A percentile compares a stretch with the other conserved stretches of the same genome.
Conservation (phyloP, 2,113 vertebrate species). For the Dasyprocta punctata region DNA sequence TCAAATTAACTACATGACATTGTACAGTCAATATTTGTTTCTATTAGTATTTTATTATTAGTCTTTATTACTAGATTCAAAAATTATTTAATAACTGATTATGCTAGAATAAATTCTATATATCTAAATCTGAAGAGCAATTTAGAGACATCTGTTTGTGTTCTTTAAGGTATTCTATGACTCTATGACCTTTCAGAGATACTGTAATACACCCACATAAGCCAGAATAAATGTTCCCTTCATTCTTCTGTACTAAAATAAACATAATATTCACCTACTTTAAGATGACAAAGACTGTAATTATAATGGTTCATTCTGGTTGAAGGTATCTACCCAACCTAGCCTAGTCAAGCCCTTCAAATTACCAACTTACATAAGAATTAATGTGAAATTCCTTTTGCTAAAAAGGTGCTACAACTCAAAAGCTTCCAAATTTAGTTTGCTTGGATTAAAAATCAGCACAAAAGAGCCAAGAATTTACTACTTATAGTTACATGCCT, state of each 20-base stretch:
- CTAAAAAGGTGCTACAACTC: neutral
- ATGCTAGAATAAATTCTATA: constrained; percentile 14
- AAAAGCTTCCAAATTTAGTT: constrained; percentile 22
- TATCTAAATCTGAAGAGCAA: constrained; percentile 17
- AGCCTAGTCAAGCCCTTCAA: neutral
- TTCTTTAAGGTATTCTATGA: constrained; percentile 1
- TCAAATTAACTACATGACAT: neutral
- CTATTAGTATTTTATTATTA: constrained; percentile 15
- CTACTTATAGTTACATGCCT: neutral
- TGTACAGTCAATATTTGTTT: neutral
- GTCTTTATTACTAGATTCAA: neutral
- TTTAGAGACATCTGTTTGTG: neutral
- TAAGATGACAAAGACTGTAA: constrained; percentile 13
- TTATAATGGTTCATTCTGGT: neutral
- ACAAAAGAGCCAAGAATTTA: neutral
- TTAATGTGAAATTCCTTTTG: neutral
- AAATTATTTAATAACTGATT: neutral
- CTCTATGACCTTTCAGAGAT: neutral
- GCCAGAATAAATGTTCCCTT: neutral
- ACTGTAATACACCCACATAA: neutral
- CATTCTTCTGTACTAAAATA: neutral
- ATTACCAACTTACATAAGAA: neutral
- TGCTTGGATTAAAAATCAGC: constrained; percentile 11
- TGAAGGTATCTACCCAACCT: neutral
- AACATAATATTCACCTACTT: constrained; percentile 20